Evolutionary conservation across 2,888 invertebrate species (phyloP).

Genomic region (Protonemura montana): DNA sequence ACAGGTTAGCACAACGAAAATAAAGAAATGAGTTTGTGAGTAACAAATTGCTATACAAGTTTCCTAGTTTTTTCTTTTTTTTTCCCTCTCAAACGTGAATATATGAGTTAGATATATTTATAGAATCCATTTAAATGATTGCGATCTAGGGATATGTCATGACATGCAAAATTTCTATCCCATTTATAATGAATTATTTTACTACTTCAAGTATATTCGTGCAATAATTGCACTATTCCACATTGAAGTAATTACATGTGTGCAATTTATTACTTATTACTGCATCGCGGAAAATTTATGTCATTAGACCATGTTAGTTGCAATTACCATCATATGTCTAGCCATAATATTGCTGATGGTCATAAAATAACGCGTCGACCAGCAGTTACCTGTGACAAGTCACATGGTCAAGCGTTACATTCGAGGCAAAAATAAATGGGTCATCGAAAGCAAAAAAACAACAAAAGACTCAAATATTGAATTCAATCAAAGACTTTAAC

Average conservation of each 20-base stretch:
- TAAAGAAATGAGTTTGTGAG: not conserved
- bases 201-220: not conserved
- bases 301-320: not conserved
- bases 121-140: not conserved
- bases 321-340: not conserved
- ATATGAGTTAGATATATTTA: not conserved
- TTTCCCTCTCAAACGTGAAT: not conserved
- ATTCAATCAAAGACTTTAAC: not conserved
- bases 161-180: constrained; percentile 12
- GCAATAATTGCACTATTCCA: constrained; percentile 12
- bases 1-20: too few relatives aligned
- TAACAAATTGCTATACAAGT: not conserved
- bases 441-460: not conserved
- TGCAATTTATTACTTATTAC: constrained; percentile 12
- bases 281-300: not conserved
- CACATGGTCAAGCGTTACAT: not conserved
- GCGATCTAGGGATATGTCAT: constrained; percentile 5
- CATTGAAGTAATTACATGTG: not conserved
- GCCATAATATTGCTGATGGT: not conserved
- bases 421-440: not conserved
- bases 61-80: not conserved
- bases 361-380: not conserved
- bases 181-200: constrained; percentile 5
- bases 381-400: not conserved
- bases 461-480: not conserved